A percentile compares a stretch with the other conserved stretches of the same genome.
Evolutionary conservation across 2,888 invertebrate species (phyloP).

Genomic region (Girardia tigrina): DNA sequence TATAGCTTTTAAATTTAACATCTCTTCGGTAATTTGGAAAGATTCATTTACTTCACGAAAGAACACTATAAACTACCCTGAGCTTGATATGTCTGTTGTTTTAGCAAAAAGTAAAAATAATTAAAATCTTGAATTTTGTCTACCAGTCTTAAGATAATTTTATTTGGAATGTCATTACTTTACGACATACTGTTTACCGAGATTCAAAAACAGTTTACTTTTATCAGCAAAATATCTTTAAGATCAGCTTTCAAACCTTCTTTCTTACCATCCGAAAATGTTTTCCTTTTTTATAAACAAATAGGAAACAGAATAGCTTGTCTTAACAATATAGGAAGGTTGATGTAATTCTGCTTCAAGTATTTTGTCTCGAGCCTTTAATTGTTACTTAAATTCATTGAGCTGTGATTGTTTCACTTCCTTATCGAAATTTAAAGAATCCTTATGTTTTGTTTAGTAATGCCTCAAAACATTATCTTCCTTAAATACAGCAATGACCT

Average conservation of each 20-base stretch:
- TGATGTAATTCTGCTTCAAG: not conserved
- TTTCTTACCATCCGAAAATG: not conserved
- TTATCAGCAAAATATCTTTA: too few species aligned
- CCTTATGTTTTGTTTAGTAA: conserved; percentile 16
- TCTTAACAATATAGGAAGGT: not conserved
- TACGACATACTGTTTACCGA: too few species aligned
- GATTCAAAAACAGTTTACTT: not conserved
- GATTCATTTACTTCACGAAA: conserved; percentile 9
- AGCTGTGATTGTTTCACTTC: conserved; percentile 15
- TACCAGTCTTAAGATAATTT: conserved; percentile 1
- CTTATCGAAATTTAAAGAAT: not conserved
- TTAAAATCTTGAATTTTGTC: not conserved
- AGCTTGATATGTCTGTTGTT: not conserved
- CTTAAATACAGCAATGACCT: not conserved
- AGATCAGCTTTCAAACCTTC: not conserved
- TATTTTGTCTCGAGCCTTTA: not conserved
- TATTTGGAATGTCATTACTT: too few species aligned
- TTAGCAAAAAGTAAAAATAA: conserved; percentile 1
- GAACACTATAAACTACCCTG: not conserved
- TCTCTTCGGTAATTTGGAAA: not conserved
- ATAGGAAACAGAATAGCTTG: not conserved
- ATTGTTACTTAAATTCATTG: not conserved
- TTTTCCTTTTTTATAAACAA: not conserved
- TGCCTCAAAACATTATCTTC: not conserved
- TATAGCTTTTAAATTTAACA: not conserved